phyloP scores from a whole-genome alignment of 2,888 invertebrate genomes.

The Bembecia ichneumoniformis region DNA sequence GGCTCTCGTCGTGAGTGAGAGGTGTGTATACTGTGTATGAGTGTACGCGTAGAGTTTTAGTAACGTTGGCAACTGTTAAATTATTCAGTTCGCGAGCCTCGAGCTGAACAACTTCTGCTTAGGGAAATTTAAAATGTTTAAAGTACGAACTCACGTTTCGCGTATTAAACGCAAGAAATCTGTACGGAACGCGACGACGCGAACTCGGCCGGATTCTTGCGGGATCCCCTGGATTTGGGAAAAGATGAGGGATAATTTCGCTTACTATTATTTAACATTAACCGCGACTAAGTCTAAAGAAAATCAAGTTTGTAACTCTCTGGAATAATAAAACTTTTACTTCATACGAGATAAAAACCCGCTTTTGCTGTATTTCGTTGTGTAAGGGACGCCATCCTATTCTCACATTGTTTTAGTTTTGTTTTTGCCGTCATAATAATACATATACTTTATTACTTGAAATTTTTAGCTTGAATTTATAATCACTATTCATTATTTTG shows the following conservation, averaged over 20 bases:
- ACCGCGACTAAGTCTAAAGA: background rate
- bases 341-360: too few species aligned
- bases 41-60: background rate
- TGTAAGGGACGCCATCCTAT: too few species aligned
- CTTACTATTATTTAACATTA: background rate
- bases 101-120: conserved; percentile 14
- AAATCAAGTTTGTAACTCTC: background rate
- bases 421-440: too few species aligned
- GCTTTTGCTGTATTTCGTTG: too few species aligned
- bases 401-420: too few species aligned
- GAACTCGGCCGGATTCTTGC: background rate
- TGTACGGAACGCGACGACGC: background rate
- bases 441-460: too few species aligned
- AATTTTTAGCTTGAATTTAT: too few species aligned
- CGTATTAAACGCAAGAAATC: background rate
- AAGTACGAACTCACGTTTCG: conserved; percentile 13
- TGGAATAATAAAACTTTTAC: too few species aligned
- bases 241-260: background rate
- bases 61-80: conserved; percentile 15
- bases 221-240: background rate
- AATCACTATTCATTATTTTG: too few species aligned
- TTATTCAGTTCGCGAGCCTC: conserved; percentile 20
- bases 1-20: too few species aligned
- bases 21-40: background rate
- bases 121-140: conserved; percentile 24